Percentiles rank a stretch among this genome's conserved stretches.
Conservation (phyloP, 2,888 invertebrate species). For the Hermaeophaga mercurialis region DNA sequence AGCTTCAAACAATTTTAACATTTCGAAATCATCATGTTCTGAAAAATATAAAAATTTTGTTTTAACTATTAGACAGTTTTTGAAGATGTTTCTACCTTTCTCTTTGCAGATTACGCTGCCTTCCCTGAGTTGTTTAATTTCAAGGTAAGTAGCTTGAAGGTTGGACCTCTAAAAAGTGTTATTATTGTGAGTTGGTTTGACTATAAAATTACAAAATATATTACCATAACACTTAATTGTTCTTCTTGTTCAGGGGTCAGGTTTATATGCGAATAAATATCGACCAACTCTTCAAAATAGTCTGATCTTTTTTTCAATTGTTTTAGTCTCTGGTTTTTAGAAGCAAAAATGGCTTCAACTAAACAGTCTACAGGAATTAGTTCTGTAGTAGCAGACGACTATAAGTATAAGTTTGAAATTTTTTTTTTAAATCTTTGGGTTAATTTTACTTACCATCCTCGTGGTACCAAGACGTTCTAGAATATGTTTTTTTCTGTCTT, state of each 20-base stretch:
- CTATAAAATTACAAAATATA: neutral
- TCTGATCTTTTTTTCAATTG: constrained; percentile 60
- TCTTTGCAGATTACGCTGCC: too few species aligned
- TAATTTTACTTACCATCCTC: constrained; percentile 17
- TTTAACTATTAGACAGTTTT: too few species aligned
- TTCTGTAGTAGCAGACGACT: constrained; percentile 49
- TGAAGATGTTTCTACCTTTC: too few species aligned
- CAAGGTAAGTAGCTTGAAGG: too few species aligned
- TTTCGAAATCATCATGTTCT: neutral
- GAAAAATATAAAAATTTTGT: too few species aligned
- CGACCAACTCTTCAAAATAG: constrained; percentile 44
- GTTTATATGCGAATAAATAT: constrained; percentile 44
- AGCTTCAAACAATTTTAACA: neutral
- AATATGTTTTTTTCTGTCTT: constrained; percentile 64
- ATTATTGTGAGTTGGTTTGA: neutral
- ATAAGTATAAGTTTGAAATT: constrained; percentile 26
- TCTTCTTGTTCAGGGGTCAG: constrained; percentile 49
- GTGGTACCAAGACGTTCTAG: constrained; percentile 53
- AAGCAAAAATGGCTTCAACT: constrained; percentile 50
- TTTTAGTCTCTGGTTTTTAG: constrained; percentile 62
- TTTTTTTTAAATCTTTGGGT: neutral
- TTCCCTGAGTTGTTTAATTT: too few species aligned
- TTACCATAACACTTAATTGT: constrained; percentile 45
- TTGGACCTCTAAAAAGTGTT: too few species aligned
- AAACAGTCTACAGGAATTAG: constrained; percentile 53